Base-by-base conservation (phyloP, 2,888 invertebrate genomes). In the Pemphredon lugubris region DNA sequence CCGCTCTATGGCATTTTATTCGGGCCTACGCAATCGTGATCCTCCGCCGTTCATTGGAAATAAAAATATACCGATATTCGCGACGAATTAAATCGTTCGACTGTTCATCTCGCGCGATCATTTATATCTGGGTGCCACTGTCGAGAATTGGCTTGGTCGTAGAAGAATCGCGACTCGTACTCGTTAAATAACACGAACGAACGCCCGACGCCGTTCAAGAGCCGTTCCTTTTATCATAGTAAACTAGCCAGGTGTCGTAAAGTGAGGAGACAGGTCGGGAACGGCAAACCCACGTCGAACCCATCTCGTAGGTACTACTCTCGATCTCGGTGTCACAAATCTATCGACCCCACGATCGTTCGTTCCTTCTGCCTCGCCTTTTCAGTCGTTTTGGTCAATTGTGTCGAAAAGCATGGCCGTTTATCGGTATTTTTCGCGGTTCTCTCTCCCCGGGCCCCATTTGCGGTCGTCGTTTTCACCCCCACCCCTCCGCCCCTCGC, bases 1-100 rank as follows among this genome's bases (percentile, higher is more conserved):
- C 73, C 69, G 63, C 42, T 73, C 65, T 60, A 60, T 51, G 48
- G 30, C n/a, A 50, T 58, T 72, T 66, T 44, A 42, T 55, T 18
- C 50, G 39, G 53, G 26, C 13, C 30, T 21, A 13, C 18, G 47
- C 21, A 68, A 54, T 30, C 39, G 18, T 20, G 50, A 54, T 40
- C 55, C 26, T 26, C 37, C 45, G 32, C 16, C 57, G 74, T 53
- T 59, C 37, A 40, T 68, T 26, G 53, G 67, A 40, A 37, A 34
- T 61, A 34, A 53, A 53, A 44, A 48, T n/a, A n/a, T 59, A 47
- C 30, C 44, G 51, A 42, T 42, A 44, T 13, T 59, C 48, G 40
- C 51, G 16, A 37, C 44, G 47, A 76, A 73, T 72, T 39, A 63
- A 45, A 60, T 60, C 30, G 32, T 42, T 2, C 1, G n/a, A 50